Percentiles rank a stretch among this genome's conserved stretches.
Conservation (phyloP, 1,140 invertebrate genomes). For the Lineus longissimus region DNA sequence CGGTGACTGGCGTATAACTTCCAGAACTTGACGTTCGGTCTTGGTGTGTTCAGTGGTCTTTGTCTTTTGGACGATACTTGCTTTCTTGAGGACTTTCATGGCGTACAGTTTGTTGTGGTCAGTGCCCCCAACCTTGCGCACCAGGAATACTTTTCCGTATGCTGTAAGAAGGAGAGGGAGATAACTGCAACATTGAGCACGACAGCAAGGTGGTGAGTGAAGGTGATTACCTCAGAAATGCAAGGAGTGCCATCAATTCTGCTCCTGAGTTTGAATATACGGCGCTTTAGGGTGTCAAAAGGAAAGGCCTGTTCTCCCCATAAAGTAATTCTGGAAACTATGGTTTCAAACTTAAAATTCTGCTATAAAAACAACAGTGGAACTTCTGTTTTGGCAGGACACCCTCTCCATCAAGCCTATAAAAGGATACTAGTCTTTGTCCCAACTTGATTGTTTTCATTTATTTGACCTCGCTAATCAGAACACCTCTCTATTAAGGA, state of each 20-base stretch:
- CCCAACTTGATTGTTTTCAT: too few species aligned
- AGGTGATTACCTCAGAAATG: neutral
- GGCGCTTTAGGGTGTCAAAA: neutral
- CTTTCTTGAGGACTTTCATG: slow-evolving; percentile 99
- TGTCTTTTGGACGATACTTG: slow-evolving; percentile 63
- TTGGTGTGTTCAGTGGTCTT: slow-evolving; percentile 54
- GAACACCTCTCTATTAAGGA: too few species aligned
- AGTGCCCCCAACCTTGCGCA: slow-evolving; percentile 78
- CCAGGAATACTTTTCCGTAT: slow-evolving; percentile 77
- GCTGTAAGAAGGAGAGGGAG: slow-evolving; percentile 30
- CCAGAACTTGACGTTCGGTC: slow-evolving; percentile 95
- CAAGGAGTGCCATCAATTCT: neutral
- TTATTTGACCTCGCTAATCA: too few species aligned
- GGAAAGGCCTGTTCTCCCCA: too few species aligned
- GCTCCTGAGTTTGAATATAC: neutral
- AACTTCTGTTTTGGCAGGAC: too few species aligned
- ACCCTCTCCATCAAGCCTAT: too few species aligned
- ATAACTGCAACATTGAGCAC: neutral
- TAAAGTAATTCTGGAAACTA: too few species aligned
- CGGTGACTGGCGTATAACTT: slow-evolving; percentile 88
- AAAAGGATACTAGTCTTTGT: too few species aligned
- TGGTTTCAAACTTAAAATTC: too few species aligned
- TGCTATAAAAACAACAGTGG: too few species aligned
- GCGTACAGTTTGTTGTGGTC: slow-evolving; percentile 96
- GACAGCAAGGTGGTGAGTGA: neutral